Base-by-base conservation (phyloP, 2,888 invertebrate genomes). In the Pristionchus japonicus region DNA sequence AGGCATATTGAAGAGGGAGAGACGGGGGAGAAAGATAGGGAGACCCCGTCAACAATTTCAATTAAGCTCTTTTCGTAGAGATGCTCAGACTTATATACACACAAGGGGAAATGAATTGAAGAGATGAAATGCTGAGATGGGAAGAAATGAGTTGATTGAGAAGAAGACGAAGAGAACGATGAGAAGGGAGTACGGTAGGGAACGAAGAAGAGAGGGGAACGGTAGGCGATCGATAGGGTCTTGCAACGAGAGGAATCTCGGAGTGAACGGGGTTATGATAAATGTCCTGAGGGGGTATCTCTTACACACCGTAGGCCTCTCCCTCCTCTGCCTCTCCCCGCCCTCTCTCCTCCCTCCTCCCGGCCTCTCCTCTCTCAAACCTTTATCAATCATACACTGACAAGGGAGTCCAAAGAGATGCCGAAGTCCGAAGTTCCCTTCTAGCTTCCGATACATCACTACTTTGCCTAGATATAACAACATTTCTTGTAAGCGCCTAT, bases 321-420 rank as follows among this genome's bases (percentile, higher is more conserved):
- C 70, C 37, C 70, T 37, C 61, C 61, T 52, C 61, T 27, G 11
- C 23, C 70, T 70, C 70, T 70, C 61, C 61, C 27, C n/a, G n/a
- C n/a, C n/a, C n/a, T n/a, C n/a, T n/a, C n/a, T n/a, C n/a, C n/a
- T n/a, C n/a, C n/a, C n/a, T n/a, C n/a, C n/a, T n/a, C n/a, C n/a
- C 70, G 11, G 34, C 20, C 70, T 70, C 70, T 4, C 37, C 70
- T 7, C 64, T 15, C 70, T 70, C 70, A 34, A 70, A 34, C 70
- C 61, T 70, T 70, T 70, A 70, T 70, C 70, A 70, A 70, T 70
- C 70, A 70, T 70, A 70, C 70, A 70, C 70, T 70, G 70, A 70
- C 70, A 70, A 31, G 64, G 27, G 64, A 70, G 34, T 61, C n/a
- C 37, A 70, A 70, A 70, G 70, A 37, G 70, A 70, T 3, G 70